Base-by-base conservation (phyloP, 2,113 vertebrate species). In the Craseonycteris thonglongyai region DNA sequence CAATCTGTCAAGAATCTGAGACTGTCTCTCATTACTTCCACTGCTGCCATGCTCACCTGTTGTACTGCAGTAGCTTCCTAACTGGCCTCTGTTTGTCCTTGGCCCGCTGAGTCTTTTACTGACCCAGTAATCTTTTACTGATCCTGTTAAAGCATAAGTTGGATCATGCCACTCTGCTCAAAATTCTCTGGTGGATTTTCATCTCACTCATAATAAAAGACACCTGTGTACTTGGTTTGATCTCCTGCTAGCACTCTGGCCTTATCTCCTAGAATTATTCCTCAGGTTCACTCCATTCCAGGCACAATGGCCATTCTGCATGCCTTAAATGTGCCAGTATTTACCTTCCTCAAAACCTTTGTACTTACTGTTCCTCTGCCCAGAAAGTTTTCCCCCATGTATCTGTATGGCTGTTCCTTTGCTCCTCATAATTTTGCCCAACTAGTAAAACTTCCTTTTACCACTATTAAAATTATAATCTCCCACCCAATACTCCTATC, bases 351-450 rank as follows among this genome's bases (percentile, higher is more conserved):
- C 11, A 19, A n/a, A 8, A 47, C 28, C 30, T 65, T 35, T 71
- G 24, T 47, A 28, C 22, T 45, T 54, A 56, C 6, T n/a, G 45
- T 80, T 75, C 75, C 2, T 71, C 30, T 84, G 19, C 10, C 38
- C 72, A 26, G 76, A 90, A 80, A 72, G 13, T 82, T 86, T 75
- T 61, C 83, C 21, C 19, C 30, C 24, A 5, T 81, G 10, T 56
- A 28, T 78, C 35, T 45, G 3, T 51, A 19, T 82, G 24, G 22
- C 22, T 81, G n/a, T 30, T 76, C 58, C 40, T 35, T 51, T 51
- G 54, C 21, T 33, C n/a, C 59, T 88, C 14, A 8, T 35, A 5
- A 71, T 49, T 84, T 79, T 66, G 26, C 59, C 40, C 40, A 56
- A 28, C 6, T 59, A 40, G 7, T 81, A 49, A 79, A 71, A 71